These are phyloP conservation scores for Aphis gossypii DNA, from an alignment of 1,140 invertebrate species.

Conservation along the genomic window DNA sequence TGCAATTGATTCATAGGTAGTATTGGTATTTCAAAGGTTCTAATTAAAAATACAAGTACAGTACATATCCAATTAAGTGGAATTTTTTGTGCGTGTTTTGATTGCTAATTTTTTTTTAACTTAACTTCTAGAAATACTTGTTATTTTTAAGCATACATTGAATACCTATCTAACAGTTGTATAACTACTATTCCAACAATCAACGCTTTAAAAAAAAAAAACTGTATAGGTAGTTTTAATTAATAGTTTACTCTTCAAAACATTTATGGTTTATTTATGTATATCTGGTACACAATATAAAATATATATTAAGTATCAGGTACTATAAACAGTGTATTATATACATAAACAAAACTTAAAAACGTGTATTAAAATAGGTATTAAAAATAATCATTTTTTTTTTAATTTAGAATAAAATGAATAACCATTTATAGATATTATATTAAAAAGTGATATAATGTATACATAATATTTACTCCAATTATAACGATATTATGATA, in stretches of 20 bases:
- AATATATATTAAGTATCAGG: not conserved
- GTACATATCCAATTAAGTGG: slow-evolving; percentile 48
- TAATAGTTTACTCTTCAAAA: not conserved
- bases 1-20: slow-evolving; percentile 25
- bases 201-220: not conserved
- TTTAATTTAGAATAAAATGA: not conserved
- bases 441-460: not conserved
- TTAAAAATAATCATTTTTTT: not conserved
- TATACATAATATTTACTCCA: not conserved
- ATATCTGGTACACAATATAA: not conserved
- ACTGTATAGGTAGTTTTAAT: not conserved
- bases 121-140: not conserved
- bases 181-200: not conserved
- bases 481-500: not conserved
- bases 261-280: slow-evolving; percentile 15
- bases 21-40: not conserved
- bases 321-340: not conserved
- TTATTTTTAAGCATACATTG: not conserved
- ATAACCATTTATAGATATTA: not conserved
- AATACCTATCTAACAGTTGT: not conserved
- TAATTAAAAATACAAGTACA: slow-evolving; percentile 39
- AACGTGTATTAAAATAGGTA: not conserved
- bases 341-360: not conserved
- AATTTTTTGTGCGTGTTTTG: slow-evolving; percentile 39
- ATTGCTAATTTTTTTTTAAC: slow-evolving; percentile 24